Conservation (phyloP, 2,888 invertebrate genomes). For the Plebejus argus region DNA sequence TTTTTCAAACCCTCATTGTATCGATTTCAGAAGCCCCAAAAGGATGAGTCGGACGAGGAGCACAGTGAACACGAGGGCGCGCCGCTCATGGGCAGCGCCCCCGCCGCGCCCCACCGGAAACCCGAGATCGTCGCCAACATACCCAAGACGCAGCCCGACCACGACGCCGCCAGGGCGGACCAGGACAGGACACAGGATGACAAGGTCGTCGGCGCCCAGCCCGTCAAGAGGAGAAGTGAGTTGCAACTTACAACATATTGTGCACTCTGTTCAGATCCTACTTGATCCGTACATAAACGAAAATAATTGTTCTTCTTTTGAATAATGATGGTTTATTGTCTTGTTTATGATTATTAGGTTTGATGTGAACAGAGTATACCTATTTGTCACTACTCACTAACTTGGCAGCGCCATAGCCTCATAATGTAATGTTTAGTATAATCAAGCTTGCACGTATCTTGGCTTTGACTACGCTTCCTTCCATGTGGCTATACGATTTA, state of each 20-base stretch:
- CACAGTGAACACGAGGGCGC: slow-evolving; percentile 70
- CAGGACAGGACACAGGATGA: slow-evolving; percentile 44
- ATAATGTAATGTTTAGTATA: too few species aligned
- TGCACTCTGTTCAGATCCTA: not conserved
- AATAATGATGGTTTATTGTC: too few species aligned
- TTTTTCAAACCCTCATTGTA: slow-evolving; percentile 33
- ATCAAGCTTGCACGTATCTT: not conserved
- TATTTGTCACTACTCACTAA: too few species aligned
- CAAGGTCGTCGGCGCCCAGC: slow-evolving; percentile 64
- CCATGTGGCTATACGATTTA: not conserved
- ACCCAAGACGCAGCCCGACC: slow-evolving; percentile 60
- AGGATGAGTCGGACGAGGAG: slow-evolving; percentile 67
- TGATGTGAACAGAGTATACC: not conserved
- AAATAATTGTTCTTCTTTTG: too few species aligned
- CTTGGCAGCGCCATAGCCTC: too few species aligned
- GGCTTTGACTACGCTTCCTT: not conserved
- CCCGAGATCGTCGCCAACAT: slow-evolving; percentile 72
- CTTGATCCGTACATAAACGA: not conserved
- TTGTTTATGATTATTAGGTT: too few species aligned
- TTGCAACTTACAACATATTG: slow-evolving; percentile 39
- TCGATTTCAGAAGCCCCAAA: slow-evolving; percentile 48
- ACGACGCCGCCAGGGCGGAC: slow-evolving; percentile 45
- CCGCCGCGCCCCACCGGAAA: slow-evolving; percentile 61
- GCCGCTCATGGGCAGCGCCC: slow-evolving; percentile 72
- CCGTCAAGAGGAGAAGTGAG: slow-evolving; percentile 74